A percentile compares a stretch with the other conserved stretches of the same genome.
These are phyloP conservation scores for Archips crataeganus DNA, from an alignment of 2,888 invertebrate species.

Conservation along the genomic window DNA sequence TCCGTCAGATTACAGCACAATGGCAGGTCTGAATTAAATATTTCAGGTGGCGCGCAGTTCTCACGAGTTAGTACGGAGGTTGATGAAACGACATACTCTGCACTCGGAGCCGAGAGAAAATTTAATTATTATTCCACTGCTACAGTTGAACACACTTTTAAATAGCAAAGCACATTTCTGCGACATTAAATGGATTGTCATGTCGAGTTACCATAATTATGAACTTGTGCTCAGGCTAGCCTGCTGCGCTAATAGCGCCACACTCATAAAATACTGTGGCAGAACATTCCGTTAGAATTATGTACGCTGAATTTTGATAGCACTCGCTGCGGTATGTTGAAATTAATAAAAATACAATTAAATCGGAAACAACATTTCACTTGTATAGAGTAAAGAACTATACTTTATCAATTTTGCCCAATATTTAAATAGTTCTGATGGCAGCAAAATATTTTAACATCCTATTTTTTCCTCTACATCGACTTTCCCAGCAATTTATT, in stretches of 20 bases:
- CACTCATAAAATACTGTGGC: constrained; percentile 36
- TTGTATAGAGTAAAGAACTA: no score
- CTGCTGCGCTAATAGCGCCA: constrained; percentile 33
- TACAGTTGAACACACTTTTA: constrained; percentile 78
- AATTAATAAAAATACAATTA: constrained; percentile 11
- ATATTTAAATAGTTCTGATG: no score
- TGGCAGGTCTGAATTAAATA: constrained; percentile 75
- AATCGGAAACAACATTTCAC: no score
- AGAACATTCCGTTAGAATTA: constrained; percentile 31
- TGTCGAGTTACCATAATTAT: constrained; percentile 71
- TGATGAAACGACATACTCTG: constrained; percentile 78
- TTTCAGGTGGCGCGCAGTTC: constrained; percentile 73
- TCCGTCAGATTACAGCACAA: constrained; percentile 72
- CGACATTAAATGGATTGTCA: constrained; percentile 74
- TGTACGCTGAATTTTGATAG: constrained; percentile 38
- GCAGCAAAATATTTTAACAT: no score
- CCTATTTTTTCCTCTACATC: no score
- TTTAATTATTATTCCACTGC: constrained; percentile 81
- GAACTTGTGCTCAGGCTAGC: constrained; percentile 34
- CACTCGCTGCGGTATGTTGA: constrained; percentile 3
- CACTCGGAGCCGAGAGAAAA: constrained; percentile 74
- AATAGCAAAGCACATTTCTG: constrained; percentile 73
- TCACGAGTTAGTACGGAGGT: constrained; percentile 73
- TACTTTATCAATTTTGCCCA: no score
- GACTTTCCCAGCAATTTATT: no score